Evolutionary conservation across 53 echinoderm and acorn worm genomes (phyloP).

Genomic region (Hippasteria phrygiana): DNA sequence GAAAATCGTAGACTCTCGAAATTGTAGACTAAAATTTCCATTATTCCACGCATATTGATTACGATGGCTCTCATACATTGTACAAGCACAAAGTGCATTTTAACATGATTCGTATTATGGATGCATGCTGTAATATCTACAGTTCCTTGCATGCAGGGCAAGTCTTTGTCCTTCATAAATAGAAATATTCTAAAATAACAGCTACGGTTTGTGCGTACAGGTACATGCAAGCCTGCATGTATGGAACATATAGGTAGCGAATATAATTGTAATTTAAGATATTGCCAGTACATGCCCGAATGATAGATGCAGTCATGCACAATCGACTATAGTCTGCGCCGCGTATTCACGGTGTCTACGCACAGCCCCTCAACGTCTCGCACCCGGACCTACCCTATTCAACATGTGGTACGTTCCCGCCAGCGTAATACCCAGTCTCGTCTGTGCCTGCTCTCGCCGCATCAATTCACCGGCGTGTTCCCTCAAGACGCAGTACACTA

Average conservation of each 20-base stretch:
- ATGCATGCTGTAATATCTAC: too few species aligned
- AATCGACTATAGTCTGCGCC: not conserved
- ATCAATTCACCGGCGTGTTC: conserved; percentile 11
- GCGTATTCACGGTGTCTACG: not conserved
- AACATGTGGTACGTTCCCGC: conserved; percentile 61
- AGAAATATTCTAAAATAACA: too few species aligned
- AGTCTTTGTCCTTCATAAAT: not conserved
- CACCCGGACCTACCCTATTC: conserved; percentile 44
- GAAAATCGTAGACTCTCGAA: too few species aligned
- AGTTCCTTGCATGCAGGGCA: too few species aligned
- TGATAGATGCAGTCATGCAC: not conserved
- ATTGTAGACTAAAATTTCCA: too few species aligned
- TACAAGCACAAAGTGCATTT: too few species aligned
- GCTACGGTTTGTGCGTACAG: too few species aligned
- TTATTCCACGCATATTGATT: too few species aligned
- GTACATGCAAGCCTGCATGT: not conserved
- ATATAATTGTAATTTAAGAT: not conserved
- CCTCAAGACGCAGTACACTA: conserved; percentile 33
- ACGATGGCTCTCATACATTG: too few species aligned
- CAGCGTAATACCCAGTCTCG: conserved; percentile 36
- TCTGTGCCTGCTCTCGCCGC: not conserved
- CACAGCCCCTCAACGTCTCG: not conserved
- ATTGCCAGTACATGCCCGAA: not conserved
- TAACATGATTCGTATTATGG: too few species aligned
- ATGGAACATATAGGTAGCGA: not conserved